phyloP scores from a whole-genome alignment of 1,140 invertebrate species.

The Musca domestica region DNA sequence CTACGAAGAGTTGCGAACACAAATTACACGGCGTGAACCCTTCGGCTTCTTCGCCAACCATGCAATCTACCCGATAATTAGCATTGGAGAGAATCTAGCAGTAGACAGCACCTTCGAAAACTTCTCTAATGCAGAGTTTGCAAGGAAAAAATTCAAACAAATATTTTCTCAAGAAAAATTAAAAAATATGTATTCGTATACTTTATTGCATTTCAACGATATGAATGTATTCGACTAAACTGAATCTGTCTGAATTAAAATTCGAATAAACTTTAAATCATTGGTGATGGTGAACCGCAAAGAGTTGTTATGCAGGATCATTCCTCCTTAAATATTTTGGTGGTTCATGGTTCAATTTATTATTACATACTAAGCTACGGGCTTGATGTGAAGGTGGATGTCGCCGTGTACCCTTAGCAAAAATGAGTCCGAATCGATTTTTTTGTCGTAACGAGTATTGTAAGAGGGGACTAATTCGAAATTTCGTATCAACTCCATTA shows the following conservation, averaged over 20 bases:
- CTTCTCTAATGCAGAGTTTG: slow-evolving; percentile 40
- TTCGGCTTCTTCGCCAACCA: slow-evolving; percentile 47
- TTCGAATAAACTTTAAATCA: no score
- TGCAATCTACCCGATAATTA: slow-evolving; percentile 41
- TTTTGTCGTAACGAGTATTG: neutral
- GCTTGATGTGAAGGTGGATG: no score
- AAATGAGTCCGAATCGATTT: slow-evolving; percentile 7
- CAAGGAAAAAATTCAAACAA: slow-evolving; percentile 38
- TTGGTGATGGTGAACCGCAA: no score
- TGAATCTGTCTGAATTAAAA: no score
- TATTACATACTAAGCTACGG: no score
- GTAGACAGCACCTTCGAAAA: slow-evolving; percentile 43
- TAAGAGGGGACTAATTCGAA: neutral
- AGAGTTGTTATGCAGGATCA: no score
- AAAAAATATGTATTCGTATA: slow-evolving; percentile 38
- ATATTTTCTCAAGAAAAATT: slow-evolving; percentile 38
- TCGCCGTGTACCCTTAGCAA: neutral
- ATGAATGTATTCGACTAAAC: slow-evolving; percentile 31
- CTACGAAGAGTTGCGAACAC: slow-evolving; percentile 50
- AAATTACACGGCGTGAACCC: slow-evolving; percentile 42
- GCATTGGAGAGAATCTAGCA: slow-evolving; percentile 42
- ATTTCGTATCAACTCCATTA: slow-evolving; percentile 6
- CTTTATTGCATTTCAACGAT: slow-evolving; percentile 41
- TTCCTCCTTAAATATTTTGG: no score
- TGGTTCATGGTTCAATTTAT: no score